Evolutionary conservation across 2,888 invertebrate genomes (phyloP).

Genomic region (Eristalis arbustorum): DNA sequence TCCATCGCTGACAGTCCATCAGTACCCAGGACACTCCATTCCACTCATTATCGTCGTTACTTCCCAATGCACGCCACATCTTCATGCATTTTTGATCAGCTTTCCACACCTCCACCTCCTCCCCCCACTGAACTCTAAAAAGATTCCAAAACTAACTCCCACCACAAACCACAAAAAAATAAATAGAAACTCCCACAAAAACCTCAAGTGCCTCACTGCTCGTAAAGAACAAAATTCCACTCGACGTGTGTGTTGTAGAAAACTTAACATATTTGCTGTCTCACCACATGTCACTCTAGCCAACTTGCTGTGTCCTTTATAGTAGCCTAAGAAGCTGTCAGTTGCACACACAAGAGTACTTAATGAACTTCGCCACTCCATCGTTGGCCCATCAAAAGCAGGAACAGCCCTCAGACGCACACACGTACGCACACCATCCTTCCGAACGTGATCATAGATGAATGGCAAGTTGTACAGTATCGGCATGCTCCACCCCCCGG

Average conservation of each 20-base stretch:
- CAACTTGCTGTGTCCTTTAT: not conserved
- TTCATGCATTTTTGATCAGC: too few species aligned
- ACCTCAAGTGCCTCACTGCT: not conserved
- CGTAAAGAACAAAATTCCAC: not conserved
- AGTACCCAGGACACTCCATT: too few species aligned
- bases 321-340: slow-evolving; percentile 45
- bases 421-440: not conserved
- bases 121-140: too few species aligned
- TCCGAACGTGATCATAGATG: not conserved
- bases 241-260: not conserved
- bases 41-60: too few species aligned
- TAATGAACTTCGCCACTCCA: slow-evolving; percentile 57
- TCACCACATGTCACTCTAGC: not conserved
- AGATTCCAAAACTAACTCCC: too few species aligned
- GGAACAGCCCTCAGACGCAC: not conserved
- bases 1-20: too few species aligned
- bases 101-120: too few species aligned
- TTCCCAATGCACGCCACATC: too few species aligned
- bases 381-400: slow-evolving; percentile 53
- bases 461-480: slow-evolving; percentile 39
- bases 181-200: too few species aligned
- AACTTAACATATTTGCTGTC: not conserved
- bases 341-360: slow-evolving; percentile 66
- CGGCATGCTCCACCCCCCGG: not conserved
- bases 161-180: too few species aligned